These are phyloP conservation scores for Lycocerus yunnanus DNA, from an alignment of 2,888 invertebrate genomes.

Conservation along the genomic window DNA sequence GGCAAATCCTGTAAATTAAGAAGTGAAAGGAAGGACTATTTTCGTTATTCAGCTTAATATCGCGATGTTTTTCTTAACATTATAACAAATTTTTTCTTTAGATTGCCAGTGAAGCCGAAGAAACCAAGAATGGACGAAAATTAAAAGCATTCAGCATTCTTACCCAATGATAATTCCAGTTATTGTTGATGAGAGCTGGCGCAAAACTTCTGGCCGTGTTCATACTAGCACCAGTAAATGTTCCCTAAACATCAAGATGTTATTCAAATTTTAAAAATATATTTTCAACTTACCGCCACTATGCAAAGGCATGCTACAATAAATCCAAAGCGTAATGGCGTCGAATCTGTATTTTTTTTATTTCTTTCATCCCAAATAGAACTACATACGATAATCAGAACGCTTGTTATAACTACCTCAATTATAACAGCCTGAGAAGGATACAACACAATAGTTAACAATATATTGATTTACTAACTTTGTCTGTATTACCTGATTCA, in stretches of 20 bases:
- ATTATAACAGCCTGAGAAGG: conserved; percentile 62
- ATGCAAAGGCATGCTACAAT: conserved; percentile 68
- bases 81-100: no score
- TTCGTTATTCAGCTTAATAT: no score
- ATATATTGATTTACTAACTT: background rate
- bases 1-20: no score
- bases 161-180: conserved; percentile 71
- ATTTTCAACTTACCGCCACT: conserved; percentile 61
- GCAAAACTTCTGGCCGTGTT: conserved; percentile 71
- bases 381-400: conserved; percentile 69
- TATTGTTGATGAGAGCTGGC: conserved; percentile 70
- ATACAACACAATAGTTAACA: background rate
- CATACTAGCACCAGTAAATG: conserved; percentile 72
- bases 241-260: conserved; percentile 60
- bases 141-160: no score
- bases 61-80: no score
- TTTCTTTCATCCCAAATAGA: conserved; percentile 76
- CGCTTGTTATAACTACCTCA: conserved; percentile 68
- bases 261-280: background rate
- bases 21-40: no score
- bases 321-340: conserved; percentile 71
- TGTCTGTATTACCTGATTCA: conserved; percentile 1
- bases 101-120: no score
- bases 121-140: no score
- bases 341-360: conserved; percentile 65